Conservation (phyloP, 2,888 invertebrate species). For the Cheilosia impressa region DNA sequence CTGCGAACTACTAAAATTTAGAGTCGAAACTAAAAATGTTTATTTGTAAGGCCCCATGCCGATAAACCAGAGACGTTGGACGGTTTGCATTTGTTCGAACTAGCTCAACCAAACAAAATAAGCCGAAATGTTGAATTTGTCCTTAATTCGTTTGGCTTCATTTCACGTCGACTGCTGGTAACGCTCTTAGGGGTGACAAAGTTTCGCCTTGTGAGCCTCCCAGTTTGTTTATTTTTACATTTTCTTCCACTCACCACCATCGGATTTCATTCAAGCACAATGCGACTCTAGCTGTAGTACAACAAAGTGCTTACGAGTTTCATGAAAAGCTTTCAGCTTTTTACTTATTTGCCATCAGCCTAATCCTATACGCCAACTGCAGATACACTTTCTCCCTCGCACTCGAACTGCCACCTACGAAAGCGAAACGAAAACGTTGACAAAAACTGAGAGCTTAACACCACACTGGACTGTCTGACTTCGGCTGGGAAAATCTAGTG, state of each 20-base stretch:
- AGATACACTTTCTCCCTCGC: slow-evolving; percentile 65
- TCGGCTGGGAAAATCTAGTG: slow-evolving; percentile 57
- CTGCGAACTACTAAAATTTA: too few species aligned
- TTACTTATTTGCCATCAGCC: slow-evolving; percentile 24
- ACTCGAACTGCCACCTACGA: slow-evolving; percentile 18
- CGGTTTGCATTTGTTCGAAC: too few species aligned
- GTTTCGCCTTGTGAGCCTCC: slow-evolving; percentile 40
- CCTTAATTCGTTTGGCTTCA: too few species aligned
- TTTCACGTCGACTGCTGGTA: slow-evolving; percentile 15
- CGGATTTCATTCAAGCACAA: slow-evolving; percentile 43
- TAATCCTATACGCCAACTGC: slow-evolving; percentile 55
- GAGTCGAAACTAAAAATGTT: too few species aligned
- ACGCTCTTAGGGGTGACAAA: slow-evolving; percentile 1
- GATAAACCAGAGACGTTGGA: too few species aligned
- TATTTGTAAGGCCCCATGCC: too few species aligned
- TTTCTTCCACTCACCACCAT: slow-evolving; percentile 1
- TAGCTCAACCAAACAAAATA: too few species aligned
- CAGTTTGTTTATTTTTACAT: slow-evolving; percentile 42
- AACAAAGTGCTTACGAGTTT: slow-evolving; percentile 4
- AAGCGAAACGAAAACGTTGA: slow-evolving; percentile 42
- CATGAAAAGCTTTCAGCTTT: slow-evolving; percentile 51
- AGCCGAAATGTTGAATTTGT: too few species aligned
- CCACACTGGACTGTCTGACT: background rate
- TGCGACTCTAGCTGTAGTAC: background rate
- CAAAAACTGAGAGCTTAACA: slow-evolving; percentile 43